phyloP scores from a whole-genome alignment of 2,797 vertebrate genomes.

The Brachyalestes nurse region DNA sequence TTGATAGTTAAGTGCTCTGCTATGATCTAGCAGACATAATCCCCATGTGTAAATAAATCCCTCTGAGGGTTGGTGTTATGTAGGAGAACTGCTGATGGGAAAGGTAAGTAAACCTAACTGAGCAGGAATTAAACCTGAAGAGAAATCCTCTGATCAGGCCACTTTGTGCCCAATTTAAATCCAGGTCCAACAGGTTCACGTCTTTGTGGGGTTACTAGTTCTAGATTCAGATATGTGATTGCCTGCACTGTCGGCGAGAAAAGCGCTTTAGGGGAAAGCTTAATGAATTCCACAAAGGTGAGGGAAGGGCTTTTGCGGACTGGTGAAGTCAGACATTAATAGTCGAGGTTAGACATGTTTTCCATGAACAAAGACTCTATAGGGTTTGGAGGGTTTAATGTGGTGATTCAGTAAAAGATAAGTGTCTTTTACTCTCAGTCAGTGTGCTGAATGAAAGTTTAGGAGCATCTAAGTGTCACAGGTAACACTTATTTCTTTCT shows the following conservation, averaged over 20 bases:
- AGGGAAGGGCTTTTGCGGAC: constrained; percentile 28
- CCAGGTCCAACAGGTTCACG: not conserved
- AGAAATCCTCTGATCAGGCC: not conserved
- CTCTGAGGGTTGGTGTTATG: not conserved
- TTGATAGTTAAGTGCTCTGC: not conserved
- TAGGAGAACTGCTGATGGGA: not conserved
- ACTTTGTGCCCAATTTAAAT: constrained; percentile 7
- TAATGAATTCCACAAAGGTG: constrained; percentile 33
- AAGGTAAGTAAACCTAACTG: not conserved
- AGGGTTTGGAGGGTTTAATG: too few species aligned
- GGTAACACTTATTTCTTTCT: not conserved
- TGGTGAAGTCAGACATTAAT: not conserved
- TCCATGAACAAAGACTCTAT: not conserved
- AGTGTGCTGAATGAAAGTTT: not conserved
- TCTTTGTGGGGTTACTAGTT: constrained; percentile 14
- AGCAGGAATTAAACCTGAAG: not conserved
- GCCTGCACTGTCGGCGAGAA: constrained; percentile 22
- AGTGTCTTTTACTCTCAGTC: too few species aligned
- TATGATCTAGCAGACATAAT: constrained; percentile 1
- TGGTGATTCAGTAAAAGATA: not conserved
- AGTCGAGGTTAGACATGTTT: constrained; percentile 22
- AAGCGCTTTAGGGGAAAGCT: constrained; percentile 24
- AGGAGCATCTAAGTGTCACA: not conserved
- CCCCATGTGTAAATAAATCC: not conserved
- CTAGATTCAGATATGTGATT: constrained; percentile 17